phyloP scores from a whole-genome alignment of 2,888 invertebrate species.

The Camptogramma bilineatum region DNA sequence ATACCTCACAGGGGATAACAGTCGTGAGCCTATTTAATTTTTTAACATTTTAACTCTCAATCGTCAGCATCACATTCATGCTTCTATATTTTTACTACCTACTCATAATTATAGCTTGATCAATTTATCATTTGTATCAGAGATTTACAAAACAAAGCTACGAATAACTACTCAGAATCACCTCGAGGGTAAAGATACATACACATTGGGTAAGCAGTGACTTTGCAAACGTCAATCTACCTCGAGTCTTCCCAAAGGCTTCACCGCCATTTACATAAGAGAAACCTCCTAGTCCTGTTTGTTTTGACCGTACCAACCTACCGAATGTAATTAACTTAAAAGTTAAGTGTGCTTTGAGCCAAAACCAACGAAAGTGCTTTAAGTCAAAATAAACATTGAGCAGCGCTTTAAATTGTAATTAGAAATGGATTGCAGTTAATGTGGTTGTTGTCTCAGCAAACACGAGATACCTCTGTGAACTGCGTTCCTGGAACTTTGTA shows the following conservation, averaged over 20 bases:
- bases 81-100: no score
- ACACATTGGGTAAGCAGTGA: slow-evolving; percentile 10
- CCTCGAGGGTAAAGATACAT: slow-evolving; percentile 10
- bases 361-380: slow-evolving; percentile 42
- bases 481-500: slow-evolving; percentile 2
- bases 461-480: slow-evolving; percentile 11
- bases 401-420: slow-evolving; percentile 44
- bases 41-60: no score
- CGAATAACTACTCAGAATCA: neutral
- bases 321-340: slow-evolving; percentile 50
- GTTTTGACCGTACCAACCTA: slow-evolving; percentile 48
- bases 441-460: slow-evolving; percentile 27
- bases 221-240: slow-evolving; percentile 31
- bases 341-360: slow-evolving; percentile 47
- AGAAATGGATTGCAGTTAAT: slow-evolving; percentile 39
- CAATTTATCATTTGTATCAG: neutral
- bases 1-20: no score
- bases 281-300: slow-evolving; percentile 45
- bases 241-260: slow-evolving; percentile 35
- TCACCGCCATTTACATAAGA: slow-evolving; percentile 57
- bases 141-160: neutral
- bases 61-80: no score
- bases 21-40: no score
- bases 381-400: slow-evolving; percentile 39
- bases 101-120: no score